Base-by-base conservation (phyloP, 2,113 vertebrate genomes). In the Microtus richardsoni region DNA sequence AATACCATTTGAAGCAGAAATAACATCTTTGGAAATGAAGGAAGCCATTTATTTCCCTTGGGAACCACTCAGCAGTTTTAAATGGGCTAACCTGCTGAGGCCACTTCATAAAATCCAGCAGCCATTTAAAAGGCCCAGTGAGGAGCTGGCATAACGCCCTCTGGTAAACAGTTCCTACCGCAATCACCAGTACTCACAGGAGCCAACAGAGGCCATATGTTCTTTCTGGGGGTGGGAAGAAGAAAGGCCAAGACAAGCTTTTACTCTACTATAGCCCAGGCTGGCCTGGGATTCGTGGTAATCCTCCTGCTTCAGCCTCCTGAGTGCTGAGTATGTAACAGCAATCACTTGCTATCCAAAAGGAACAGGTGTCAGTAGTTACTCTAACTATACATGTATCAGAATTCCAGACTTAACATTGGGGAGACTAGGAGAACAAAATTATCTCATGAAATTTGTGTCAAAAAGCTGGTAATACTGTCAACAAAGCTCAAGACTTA, bases 1-100 rank as follows among this genome's bases (percentile, higher is more conserved):
- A 74, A 85, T 58, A 85, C 5, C 44, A 75, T 71, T 39, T 79
- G 77, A 86, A 70, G 41, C 36, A 96, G 79, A 95, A 91, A 21
- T 60, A 74, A 86, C 71, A 68, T 16, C 39, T 83, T 74, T 86
- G 24, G 7, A 66, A 44, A 41, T 28, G 39, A 47, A 44, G 58
- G 75, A 74, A 85, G 0, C 78, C 62, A 88, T 28, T 52, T 52
- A 52, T 52, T 84, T 93, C 58, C 39, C 90, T 90, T 68, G 58
- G 14, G 7, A 78, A 52, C 10, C 60, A 2, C 49, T 95, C 47
- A 88, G 33, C 17, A 68, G 62, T 54, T 82, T 88, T n/a, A 88
- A 47, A 36, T 21, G 21, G 36, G 89, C 60, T 85, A 41, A 85
- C 84, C 89, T 88, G 44, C 88, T 82, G 33, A 89, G 64, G 28